Conservation (phyloP, 1,140 invertebrate species). For the Zophobas morio region DNA sequence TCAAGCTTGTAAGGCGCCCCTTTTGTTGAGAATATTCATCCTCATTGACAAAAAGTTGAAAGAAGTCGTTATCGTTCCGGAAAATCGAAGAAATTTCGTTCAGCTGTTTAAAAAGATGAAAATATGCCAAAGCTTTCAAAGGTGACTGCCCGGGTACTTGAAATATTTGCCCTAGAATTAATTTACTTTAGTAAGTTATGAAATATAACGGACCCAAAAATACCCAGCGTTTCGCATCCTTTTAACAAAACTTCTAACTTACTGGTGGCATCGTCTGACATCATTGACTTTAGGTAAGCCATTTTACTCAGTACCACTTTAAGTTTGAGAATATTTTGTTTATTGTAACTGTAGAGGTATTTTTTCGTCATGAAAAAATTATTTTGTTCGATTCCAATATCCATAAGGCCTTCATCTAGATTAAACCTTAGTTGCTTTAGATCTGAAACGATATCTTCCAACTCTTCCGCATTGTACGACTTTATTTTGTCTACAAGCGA, state of each 20-base stretch:
- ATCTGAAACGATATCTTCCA: constrained; percentile 1
- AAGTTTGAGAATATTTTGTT: not conserved
- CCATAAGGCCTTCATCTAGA: constrained; percentile 64
- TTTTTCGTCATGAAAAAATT: constrained; percentile 67
- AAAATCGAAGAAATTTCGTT: constrained; percentile 6
- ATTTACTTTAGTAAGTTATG: constrained; percentile 13
- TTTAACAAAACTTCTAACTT: constrained; percentile 44
- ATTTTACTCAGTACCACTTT: constrained; percentile 28
- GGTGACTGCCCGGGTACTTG: not conserved
- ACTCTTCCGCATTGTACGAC: constrained; percentile 34
- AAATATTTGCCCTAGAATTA: not conserved
- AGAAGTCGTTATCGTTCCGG: not conserved
- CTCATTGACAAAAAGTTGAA: not conserved
- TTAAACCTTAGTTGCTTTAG: constrained; percentile 51
- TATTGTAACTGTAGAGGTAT: constrained; percentile 56
- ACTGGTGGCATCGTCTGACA: constrained; percentile 1
- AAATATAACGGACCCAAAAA: not conserved
- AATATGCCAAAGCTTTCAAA: not conserved
- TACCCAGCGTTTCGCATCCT: constrained; percentile 26
- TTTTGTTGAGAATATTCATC: not conserved
- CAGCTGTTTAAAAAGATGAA: not conserved
- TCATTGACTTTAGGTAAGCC: constrained; percentile 35
- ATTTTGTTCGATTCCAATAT: constrained; percentile 66
- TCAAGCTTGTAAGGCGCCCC: not conserved
- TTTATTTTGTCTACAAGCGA: constrained; percentile 46